Percentiles rank a stretch among this genome's conserved stretches.
Evolutionary conservation across 2,113 vertebrate species (phyloP).

Genomic region (Carlito syrichta): DNA sequence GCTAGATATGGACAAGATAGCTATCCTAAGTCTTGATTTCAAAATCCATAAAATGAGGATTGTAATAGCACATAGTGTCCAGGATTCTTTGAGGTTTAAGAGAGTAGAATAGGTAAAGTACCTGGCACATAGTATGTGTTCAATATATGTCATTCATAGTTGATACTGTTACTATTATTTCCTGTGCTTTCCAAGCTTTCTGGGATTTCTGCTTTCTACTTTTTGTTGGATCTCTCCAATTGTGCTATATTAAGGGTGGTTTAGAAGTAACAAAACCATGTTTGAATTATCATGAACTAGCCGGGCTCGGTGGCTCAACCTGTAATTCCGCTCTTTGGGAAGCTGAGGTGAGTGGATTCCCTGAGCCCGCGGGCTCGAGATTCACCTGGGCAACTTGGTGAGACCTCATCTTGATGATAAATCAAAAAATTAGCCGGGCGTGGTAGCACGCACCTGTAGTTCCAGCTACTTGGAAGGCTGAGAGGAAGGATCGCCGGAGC

Average conservation of each 20-base stretch:
- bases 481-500: no score
- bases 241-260: background rate
- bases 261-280: background rate
- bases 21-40: background rate
- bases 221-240: background rate
- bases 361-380: no score
- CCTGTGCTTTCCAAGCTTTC: background rate
- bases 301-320: no score
- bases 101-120: background rate
- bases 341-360: no score
- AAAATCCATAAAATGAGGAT: background rate
- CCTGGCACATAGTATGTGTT: background rate
- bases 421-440: no score
- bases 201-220: background rate
- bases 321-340: no score
- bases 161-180: background rate
- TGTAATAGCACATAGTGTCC: background rate
- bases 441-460: no score
- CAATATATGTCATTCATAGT: background rate
- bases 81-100: background rate
- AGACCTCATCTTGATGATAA: no score
- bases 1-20: background rate
- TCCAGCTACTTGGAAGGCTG: no score
- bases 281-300: background rate
- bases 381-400: no score